A percentile compares a stretch with the other conserved stretches of the same genome.
Conservation (phyloP, 2,113 vertebrate species). For the Podilymbus podiceps region DNA sequence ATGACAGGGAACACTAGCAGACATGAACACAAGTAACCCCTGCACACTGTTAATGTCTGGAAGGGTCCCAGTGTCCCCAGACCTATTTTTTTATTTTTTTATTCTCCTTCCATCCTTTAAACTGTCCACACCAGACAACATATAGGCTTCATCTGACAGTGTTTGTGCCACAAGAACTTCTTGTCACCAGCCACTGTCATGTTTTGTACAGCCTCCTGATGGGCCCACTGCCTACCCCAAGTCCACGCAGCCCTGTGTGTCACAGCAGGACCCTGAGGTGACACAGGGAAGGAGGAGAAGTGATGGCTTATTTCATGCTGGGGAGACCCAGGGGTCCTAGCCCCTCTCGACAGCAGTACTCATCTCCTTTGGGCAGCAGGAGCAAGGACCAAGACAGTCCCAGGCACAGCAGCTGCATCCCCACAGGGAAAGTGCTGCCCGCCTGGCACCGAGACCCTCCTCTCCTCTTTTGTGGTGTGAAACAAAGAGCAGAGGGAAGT, state of each 20-base stretch:
- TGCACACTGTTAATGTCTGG: background rate
- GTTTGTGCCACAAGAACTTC: background rate
- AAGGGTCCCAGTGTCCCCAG: background rate
- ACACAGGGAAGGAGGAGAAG: background rate
- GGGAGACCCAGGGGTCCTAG: background rate
- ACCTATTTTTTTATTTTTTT: no score
- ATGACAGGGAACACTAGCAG: background rate
- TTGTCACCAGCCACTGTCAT: rapidly evolving
- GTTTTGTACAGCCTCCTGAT: background rate
- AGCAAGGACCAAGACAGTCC: background rate
- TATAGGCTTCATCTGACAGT: background rate
- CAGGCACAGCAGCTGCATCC: conserved; percentile 4
- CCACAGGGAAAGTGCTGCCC: background rate
- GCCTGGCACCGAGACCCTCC: background rate
- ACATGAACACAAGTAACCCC: background rate
- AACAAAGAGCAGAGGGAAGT: conserved; percentile 42
- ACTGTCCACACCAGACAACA: background rate
- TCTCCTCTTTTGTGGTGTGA: background rate
- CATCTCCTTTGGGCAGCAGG: background rate
- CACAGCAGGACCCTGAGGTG: background rate
- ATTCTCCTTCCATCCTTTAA: background rate
- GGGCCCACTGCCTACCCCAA: background rate
- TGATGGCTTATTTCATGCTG: background rate
- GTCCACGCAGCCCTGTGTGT: no score
- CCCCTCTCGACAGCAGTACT: background rate